Percentiles rank a stretch among this genome's conserved stretches.
Evolutionary conservation across 2,113 vertebrate genomes (phyloP).

Genomic region (Excalfactoria chinensis): DNA sequence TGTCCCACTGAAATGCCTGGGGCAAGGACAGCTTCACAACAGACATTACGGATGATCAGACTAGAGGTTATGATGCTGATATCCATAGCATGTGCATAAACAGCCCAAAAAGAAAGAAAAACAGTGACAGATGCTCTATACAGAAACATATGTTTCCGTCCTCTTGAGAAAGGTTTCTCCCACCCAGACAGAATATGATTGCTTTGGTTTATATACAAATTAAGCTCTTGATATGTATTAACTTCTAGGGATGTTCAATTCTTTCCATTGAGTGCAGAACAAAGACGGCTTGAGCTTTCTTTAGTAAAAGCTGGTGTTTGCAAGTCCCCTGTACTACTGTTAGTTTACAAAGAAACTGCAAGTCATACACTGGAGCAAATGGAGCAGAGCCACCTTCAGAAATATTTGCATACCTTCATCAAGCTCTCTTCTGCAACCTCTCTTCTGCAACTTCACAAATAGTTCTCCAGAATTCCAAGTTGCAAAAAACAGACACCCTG

Average conservation of each 20-base stretch:
- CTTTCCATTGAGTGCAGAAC: background rate
- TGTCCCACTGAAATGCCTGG: background rate
- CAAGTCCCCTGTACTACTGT: background rate
- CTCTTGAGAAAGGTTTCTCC: conserved; percentile 3
- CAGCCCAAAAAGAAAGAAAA: background rate
- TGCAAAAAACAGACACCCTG: background rate
- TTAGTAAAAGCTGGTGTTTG: background rate
- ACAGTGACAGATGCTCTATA: conserved; percentile 31
- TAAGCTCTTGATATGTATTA: background rate
- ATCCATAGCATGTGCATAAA: background rate
- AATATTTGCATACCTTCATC: background rate
- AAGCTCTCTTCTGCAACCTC: background rate
- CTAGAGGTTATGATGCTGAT: background rate
- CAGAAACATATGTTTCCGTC: conserved; percentile 24
- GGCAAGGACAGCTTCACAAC: background rate
- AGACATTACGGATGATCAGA: background rate
- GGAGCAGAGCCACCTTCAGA: background rate
- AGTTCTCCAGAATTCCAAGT: background rate
- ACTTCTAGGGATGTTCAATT: background rate
- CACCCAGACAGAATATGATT: background rate
- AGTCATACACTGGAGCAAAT: background rate
- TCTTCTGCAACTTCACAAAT: background rate
- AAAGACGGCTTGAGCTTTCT: background rate
- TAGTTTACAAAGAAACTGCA: background rate
- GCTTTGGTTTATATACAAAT: conserved; percentile 15